Conservation (phyloP, 2,113 vertebrate species). For the Burhinus oedicnemus region DNA sequence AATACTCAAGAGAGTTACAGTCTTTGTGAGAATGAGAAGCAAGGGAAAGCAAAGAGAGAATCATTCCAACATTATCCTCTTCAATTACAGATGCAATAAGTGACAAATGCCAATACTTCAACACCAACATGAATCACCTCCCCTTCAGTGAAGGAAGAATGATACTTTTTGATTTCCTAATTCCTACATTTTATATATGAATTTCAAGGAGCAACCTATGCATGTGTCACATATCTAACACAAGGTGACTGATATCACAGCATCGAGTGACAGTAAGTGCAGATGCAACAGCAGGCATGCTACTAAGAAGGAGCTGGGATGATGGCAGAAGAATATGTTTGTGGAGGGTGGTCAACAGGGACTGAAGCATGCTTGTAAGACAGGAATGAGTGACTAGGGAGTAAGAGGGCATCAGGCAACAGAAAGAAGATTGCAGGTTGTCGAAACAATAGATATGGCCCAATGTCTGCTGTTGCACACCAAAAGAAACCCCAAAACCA, state of each 20-base stretch:
- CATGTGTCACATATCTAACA: fast-evolving
- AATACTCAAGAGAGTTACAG: neutral
- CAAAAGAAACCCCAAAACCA: neutral
- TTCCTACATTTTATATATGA: neutral
- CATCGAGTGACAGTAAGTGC: neutral
- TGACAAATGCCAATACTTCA: neutral
- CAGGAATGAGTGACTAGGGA: neutral
- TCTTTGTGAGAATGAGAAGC: neutral
- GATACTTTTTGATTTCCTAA: neutral
- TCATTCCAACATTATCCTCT: neutral
- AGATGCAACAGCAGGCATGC: neutral
- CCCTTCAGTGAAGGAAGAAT: neutral
- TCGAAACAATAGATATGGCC: neutral
- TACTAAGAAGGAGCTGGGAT: neutral
- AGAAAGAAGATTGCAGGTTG: neutral
- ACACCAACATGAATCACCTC: neutral
- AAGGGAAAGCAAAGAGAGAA: neutral
- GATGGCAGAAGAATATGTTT: neutral
- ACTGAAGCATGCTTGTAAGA: neutral
- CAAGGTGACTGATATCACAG: neutral
- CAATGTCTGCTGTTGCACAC: too few relatives aligned
- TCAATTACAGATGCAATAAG: neutral
- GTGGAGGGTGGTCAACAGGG: neutral
- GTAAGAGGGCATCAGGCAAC: neutral
- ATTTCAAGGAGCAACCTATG: neutral